Evolutionary conservation across 1,140 invertebrate species (phyloP).

Genomic region (Danaus plexippus): DNA sequence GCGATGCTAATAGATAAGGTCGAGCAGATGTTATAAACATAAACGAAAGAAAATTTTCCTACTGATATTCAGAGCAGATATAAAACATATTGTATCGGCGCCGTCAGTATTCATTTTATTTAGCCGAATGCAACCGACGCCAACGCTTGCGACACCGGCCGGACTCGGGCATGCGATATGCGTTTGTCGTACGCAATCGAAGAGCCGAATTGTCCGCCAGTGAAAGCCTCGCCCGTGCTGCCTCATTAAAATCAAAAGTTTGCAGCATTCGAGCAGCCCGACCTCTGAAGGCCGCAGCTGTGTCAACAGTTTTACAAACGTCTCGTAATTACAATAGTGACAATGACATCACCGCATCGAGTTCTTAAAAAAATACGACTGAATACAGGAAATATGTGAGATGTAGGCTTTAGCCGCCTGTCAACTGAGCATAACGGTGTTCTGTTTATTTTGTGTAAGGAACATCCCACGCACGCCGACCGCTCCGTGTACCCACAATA

Average conservation of each 20-base stretch:
- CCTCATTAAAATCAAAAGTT: slow-evolving; percentile 22
- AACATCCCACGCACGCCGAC: slow-evolving; percentile 32
- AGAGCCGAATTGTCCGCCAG: slow-evolving; percentile 19
- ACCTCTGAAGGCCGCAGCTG: slow-evolving; percentile 60
- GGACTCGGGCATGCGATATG: slow-evolving; percentile 51
- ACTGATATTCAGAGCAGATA: slow-evolving; percentile 4
- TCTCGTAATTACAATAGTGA: slow-evolving; percentile 41
- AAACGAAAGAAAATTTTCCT: background rate
- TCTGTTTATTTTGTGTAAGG: slow-evolving; percentile 18
- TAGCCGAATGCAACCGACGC: slow-evolving; percentile 41
- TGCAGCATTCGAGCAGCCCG: slow-evolving; percentile 17
- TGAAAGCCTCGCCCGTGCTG: slow-evolving; percentile 27
- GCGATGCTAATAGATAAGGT: too few relatives aligned
- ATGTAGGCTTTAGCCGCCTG: slow-evolving; percentile 1
- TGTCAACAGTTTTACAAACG: slow-evolving; percentile 36
- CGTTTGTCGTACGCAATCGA: slow-evolving; percentile 42
- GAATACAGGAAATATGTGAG: background rate
- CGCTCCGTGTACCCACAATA: slow-evolving; percentile 21
- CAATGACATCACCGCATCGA: slow-evolving; percentile 49
- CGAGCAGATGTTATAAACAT: too few relatives aligned
- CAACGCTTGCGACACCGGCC: slow-evolving; percentile 50
- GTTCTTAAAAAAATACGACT: background rate
- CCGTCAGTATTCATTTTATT: slow-evolving; percentile 43
- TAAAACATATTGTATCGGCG: slow-evolving; percentile 25
- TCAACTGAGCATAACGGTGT: slow-evolving; percentile 12